Evolutionary conservation across 2,888 invertebrate genomes (phyloP), one percentile per base, ranked within the genome.

Genomic region (Lasioglossum figueresi): DNA sequence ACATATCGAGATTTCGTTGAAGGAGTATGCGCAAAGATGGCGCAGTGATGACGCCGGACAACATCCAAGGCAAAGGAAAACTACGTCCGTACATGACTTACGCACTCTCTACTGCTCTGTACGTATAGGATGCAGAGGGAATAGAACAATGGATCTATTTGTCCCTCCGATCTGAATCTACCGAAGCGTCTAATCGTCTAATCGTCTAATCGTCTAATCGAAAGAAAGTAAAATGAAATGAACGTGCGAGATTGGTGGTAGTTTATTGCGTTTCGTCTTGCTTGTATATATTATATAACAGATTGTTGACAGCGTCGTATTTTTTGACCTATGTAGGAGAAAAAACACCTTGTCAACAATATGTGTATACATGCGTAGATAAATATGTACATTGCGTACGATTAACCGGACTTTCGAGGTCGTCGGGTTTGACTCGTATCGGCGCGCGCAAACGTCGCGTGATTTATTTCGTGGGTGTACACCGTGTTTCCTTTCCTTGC

Each of bases 371-470:
- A 59, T 23, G 5, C 52, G 14, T n/a, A 16, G n/a, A 52, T 52
- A 34, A 14, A 52, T 52, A 52, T 43, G 14, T 43, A 40, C 31
- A 16, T 63, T 16, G 19, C 31, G 16, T 6, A 63, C 76, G 45
- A 73, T 76, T 72, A 70, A 40, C 70, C n/a, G 12, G 23, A 12
- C 1, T 4, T n/a, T 70, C 70, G n/a, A 40, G n/a, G 70, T 59
- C 70, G 52, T 34, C 84, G 43, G 52, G 83, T 77, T 75, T 52
- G 73, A 83, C 68, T 78, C 3, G 14, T 31, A 70, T 71, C 34
- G n/a, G 23, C 37, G 74, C 59, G n/a, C 45, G 75, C 63, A 80
- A 27, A 80, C 68, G 70, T 75, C 74, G 56, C 40, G 8, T 34
- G 76, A 45, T 76, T 63, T 83, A 72, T 56, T 68, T 76, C 12